Evolutionary conservation across 2,113 vertebrate species (phyloP).

Genomic region (Myrmophylax atrothorax): DNA sequence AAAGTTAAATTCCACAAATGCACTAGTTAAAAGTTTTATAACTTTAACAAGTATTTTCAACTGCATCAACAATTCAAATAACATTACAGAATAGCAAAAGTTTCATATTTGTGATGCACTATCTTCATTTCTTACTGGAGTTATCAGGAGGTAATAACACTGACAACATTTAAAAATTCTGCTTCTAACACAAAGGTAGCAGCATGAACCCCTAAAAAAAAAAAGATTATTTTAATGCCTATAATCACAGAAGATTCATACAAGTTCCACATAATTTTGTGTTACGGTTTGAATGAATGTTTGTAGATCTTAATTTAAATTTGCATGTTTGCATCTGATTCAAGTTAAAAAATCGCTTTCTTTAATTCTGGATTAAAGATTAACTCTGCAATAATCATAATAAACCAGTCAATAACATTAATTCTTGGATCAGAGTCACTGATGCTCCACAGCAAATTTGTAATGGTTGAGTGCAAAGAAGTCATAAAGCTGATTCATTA

Average conservation of each 20-base stretch:
- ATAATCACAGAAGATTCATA: background rate
- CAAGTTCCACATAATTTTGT: background rate
- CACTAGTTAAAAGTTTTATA: background rate
- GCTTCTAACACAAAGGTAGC: background rate
- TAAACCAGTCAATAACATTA: background rate
- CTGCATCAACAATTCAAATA: background rate
- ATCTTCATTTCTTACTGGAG: background rate
- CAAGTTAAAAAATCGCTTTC: background rate
- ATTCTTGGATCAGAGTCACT: slow-evolving; percentile 6
- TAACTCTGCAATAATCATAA: background rate
- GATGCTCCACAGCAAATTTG: background rate
- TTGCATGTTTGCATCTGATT: background rate
- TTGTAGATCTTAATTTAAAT: background rate
- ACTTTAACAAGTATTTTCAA: background rate
- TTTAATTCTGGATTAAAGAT: background rate
- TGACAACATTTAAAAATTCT: background rate
- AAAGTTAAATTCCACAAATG: background rate
- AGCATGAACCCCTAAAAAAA: background rate
- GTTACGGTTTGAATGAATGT: background rate
- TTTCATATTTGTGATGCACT: background rate
- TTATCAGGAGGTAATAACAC: background rate
- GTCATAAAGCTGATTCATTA: slow-evolving; percentile 3
- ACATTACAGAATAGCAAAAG: background rate
- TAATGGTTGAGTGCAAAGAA: slow-evolving; percentile 10
- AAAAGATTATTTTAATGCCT: background rate